Conservation (phyloP, 2,888 invertebrate genomes). For the Meteorus colon region DNA sequence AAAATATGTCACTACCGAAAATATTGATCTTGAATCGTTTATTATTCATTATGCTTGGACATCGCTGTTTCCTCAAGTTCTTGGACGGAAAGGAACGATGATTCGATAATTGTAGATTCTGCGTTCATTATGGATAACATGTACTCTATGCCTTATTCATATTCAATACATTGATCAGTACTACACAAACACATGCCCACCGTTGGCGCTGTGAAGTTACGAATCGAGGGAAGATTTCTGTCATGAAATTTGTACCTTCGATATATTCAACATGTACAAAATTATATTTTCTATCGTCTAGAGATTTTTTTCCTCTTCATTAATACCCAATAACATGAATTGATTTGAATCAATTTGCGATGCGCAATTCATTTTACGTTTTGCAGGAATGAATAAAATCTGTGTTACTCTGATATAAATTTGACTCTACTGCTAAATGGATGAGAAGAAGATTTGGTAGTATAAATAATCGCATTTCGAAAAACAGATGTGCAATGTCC, state of each 20-base stretch:
- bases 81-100: constrained; percentile 28
- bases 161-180: background rate
- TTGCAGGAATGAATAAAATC: background rate
- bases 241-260: constrained; percentile 65
- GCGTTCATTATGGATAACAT: background rate
- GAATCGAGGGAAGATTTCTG: constrained; percentile 5
- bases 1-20: background rate
- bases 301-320: constrained; percentile 27
- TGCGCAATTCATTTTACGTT: background rate
- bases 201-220: no score
- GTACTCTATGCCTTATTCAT: background rate
- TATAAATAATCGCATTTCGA: constrained; percentile 6
- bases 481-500: constrained; percentile 19
- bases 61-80: background rate
- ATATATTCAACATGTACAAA: constrained; percentile 57
- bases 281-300: constrained; percentile 46
- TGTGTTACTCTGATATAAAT: background rate
- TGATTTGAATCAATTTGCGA: constrained; percentile 10
- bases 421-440: background rate
- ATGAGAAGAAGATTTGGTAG: background rate
- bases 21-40: background rate
- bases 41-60: background rate
- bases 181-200: background rate
- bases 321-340: constrained; percentile 24
- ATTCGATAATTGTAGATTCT: constrained; percentile 7